Evolutionary conservation across 2,113 vertebrate species (phyloP), one percentile per base, ranked within the genome.

Genomic region (Rhea americana): DNA sequence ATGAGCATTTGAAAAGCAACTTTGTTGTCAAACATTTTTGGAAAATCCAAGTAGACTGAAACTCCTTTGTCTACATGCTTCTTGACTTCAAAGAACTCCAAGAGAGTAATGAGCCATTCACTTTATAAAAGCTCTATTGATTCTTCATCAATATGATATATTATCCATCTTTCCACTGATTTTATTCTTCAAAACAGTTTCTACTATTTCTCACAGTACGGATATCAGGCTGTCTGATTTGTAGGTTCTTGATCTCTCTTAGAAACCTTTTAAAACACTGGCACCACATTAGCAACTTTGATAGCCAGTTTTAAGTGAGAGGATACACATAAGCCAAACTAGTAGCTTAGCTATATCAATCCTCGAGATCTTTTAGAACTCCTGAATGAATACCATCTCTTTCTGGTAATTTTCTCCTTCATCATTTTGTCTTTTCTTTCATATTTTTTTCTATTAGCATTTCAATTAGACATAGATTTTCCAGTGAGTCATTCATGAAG

Each of bases 181-280:
- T 79, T 89, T 91, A 62, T 47, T 55, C 65, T 87, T 93, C 84
- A 89, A 75, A 91, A 93, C 82, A 75, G 58, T 53, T 95, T 73
- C 76, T 75, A 83, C 21, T 43, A 68, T 63, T 83, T 95, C 95
- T 93, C 85, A 91, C 70, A 88, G 90, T 81, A 91, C 90, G 91
- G 85, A 88, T 96, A 81, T 85, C 76, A 73, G 68, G 72, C 76
- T 88, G 87, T 72, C 80, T 93, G 68, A 91, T 83, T 37, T 80
- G 65, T 63, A 94, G 87, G 83, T 93, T 93, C 59, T 75, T 78
- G 55, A 75, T 67, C 53, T 86, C 93, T 76, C 56, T 61, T 72
- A 70, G 68, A 93, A 96, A 83, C 13, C 30, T 83, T 83, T 74
- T 91, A 71, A 95, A 95, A 88, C n/a, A 63, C 51, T 90, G 65